Base-by-base conservation (phyloP, 2,113 vertebrate genomes). In the Pygathrix nemaeus region DNA sequence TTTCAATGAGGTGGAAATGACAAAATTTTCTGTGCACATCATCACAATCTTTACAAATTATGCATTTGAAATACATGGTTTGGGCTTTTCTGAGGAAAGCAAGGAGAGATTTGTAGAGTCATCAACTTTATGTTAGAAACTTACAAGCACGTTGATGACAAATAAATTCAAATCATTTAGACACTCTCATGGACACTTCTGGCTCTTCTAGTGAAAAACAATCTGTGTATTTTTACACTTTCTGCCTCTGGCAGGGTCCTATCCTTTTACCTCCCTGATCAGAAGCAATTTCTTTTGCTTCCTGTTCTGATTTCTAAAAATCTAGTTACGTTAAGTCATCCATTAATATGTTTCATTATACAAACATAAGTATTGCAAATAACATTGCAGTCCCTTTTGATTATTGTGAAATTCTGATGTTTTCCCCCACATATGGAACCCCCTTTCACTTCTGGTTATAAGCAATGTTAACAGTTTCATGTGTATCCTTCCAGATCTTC, bases 1-100 rank as follows among this genome's bases (percentile, higher is more conserved):
- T 64, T 55, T 59, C 93, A 35, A 50, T 93, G 96, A 97, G 84
- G 76, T 40, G 61, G 83, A 98, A 97, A 76, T 79, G 57, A 92
- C 90, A 93, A 18, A 68, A 98, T 97, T 87, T 96, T 66, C 94
- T 97, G 50, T 97, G 97, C 97, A 87, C n/a, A 89, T 52, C n/a
- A 52, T 89, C 82, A 88, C 83, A 61, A 43, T 90, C 95, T 93
- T 82, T 66, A 83, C 14, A 89, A 87, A 88, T 48, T 68, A n/a
- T 17, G 27, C 66, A 50, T 61, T 88, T 92, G 55, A 72, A 94
- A 85, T 76, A 21, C 43, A 82, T 61, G 30, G 35, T 48, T 82
- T 75, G 55, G 8, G n/a, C 16, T 95, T 66, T 90, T 91, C 83
- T 85, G 68, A 92, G 32, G 66, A 89, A 90, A 88, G 45, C 12